These are phyloP conservation scores for Pasiphila rectangulata DNA, from an alignment of 2,888 invertebrate genomes.

Conservation along the genomic window DNA sequence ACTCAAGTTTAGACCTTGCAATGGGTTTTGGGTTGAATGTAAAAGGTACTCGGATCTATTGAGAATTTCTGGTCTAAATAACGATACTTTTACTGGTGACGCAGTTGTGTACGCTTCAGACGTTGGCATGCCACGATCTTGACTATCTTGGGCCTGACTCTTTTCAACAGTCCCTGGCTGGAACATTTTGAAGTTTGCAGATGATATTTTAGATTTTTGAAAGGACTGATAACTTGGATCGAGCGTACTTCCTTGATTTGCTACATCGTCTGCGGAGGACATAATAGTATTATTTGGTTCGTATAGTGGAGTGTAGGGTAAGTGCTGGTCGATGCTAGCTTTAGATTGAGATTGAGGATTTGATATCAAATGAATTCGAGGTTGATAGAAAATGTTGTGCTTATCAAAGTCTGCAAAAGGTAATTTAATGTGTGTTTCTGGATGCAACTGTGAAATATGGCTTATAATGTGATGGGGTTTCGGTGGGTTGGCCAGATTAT, in stretches of 20 bases:
- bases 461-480: conserved; percentile 29
- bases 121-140: too few relatives aligned
- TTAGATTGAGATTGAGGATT: too few relatives aligned
- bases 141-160: too few relatives aligned
- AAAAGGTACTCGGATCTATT: conserved; percentile 34
- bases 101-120: not conserved
- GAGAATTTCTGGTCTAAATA: conserved; percentile 42
- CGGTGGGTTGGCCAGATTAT: conserved; percentile 14
- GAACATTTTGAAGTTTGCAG: conserved; percentile 50
- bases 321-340: conserved; percentile 30
- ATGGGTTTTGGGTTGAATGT: conserved; percentile 21
- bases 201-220: conserved; percentile 43
- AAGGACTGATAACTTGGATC: not conserved
- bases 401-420: conserved; percentile 40
- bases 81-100: conserved; percentile 19
- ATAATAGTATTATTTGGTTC: conserved; percentile 32
- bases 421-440: conserved; percentile 37
- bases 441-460: conserved; percentile 28
- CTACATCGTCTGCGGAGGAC: not conserved
- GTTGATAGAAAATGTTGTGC: conserved; percentile 36
- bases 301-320: conserved; percentile 34
- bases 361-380: conserved; percentile 10
- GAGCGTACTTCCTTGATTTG: not conserved
- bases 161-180: too few relatives aligned
- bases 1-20: conserved; percentile 3